These are phyloP conservation scores for Argyresthia goedartella DNA, from an alignment of 2,888 invertebrate species.

Conservation along the genomic window DNA sequence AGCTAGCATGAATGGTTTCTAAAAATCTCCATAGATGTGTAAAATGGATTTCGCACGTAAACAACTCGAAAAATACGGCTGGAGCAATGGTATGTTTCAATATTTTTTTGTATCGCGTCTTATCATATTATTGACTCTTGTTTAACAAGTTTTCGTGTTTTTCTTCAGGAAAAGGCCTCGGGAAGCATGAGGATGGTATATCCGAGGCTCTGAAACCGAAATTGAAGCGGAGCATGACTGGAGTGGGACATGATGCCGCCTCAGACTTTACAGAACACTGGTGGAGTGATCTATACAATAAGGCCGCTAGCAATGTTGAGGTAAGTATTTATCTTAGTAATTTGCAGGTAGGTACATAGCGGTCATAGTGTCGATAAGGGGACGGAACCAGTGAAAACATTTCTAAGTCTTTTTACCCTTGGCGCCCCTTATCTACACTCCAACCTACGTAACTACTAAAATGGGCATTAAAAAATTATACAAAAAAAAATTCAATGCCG, in stretches of 20 bases:
- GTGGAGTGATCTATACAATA: conserved; percentile 86
- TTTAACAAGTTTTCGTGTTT: conserved; percentile 6
- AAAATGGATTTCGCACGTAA: conserved; percentile 79
- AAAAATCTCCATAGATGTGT: conserved; percentile 5
- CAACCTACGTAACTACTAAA: too few relatives aligned
- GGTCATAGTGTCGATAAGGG: too few relatives aligned
- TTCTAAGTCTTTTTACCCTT: too few relatives aligned
- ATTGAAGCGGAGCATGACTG: conserved; percentile 83
- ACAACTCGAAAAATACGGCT: conserved; percentile 82
- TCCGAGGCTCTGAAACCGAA: conserved; percentile 81
- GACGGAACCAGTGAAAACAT: too few relatives aligned
- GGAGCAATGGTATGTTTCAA: conserved; percentile 64
- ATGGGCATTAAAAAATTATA: too few relatives aligned
- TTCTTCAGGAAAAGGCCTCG: conserved; percentile 83
- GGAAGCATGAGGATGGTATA: conserved; percentile 85
- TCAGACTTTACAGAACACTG: conserved; percentile 85
- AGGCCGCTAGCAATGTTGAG: conserved; percentile 77
- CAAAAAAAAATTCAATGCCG: too few relatives aligned
- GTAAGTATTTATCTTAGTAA: conserved; percentile 27
- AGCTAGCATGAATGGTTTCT: neutral
- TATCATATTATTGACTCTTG: neutral
- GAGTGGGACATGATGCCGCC: conserved; percentile 82
- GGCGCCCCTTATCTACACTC: too few relatives aligned
- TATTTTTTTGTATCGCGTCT: neutral
- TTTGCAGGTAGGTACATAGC: too few relatives aligned